Evolutionary conservation across 2,113 vertebrate genomes (phyloP), one percentile per base, ranked within the genome.

Genomic region (Paedocypris sp.): DNA sequence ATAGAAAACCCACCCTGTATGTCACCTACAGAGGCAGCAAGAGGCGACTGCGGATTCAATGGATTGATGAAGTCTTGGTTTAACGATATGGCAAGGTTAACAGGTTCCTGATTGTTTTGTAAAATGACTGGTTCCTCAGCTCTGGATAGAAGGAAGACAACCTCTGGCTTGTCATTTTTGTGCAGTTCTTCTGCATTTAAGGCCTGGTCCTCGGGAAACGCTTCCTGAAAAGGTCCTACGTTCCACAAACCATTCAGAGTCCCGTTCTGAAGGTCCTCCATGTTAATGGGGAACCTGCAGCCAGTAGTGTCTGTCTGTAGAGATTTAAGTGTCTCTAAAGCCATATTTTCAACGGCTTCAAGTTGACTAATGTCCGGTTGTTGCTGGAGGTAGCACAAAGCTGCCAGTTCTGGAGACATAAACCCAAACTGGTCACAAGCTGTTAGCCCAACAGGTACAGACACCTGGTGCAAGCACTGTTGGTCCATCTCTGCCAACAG

Each of bases 41-140:
- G 69, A 8, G 80, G 75, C 9, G 82, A 82, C 4, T 77, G 61
- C 0, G 79, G 75, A 69, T 85, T 79, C 29, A 84, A 69, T 38
- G 81, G 77, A 64, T 77, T 81, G 49, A 69, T 46, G 36, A 79
- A 82, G 28, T 83, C 80, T 65, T 70, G 69, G 68, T 68, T 75
- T 19, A 72, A 36, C 5, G 72, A 71, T 47, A 68, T 43, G 3
- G 65, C 61, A 18, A 73, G 29, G 23, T 76, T 60, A 50, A 41
- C 56, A 12, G 62, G 28, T 10, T 26, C 60, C 12, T 23, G 10
- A 2, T 19, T 52, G 12, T 75, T 67, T 1, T 46, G 64, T 15
- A 59, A 8, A 1, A 64, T 31, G 13, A 52, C n/a, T 0, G 68
- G 39, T 4, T 82, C 74, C 16, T 62, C 56, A 11, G 75, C 63